A percentile compares a stretch with the other conserved stretches of the same genome.
Evolutionary conservation across 1,140 invertebrate genomes (phyloP).

Genomic region (Pogonomyrmex californicus): DNA sequence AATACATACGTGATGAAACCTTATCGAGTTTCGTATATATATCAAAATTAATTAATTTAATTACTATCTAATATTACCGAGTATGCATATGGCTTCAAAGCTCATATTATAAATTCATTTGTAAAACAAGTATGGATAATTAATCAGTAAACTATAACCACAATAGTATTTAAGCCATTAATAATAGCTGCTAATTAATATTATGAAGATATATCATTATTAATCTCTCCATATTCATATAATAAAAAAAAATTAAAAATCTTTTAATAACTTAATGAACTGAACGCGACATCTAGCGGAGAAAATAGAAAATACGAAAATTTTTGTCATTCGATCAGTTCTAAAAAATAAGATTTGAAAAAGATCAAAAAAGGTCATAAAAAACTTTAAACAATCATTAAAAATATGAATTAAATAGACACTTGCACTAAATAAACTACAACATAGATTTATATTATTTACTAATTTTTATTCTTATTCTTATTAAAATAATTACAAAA

Average conservation of each 20-base stretch:
- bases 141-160: constrained; percentile 24
- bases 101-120: constrained; percentile 44
- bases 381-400: neutral
- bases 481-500: neutral
- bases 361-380: neutral
- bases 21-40: neutral
- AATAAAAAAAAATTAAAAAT: neutral
- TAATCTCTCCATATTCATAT: neutral
- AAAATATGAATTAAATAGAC: neutral
- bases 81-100: constrained; percentile 17
- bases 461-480: constrained; percentile 8
- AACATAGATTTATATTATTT: neutral
- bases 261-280: neutral
- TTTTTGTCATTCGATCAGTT: neutral
- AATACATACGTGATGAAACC: constrained; percentile 34
- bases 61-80: constrained; percentile 53
- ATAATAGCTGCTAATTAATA: constrained; percentile 47
- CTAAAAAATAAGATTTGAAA: constrained; percentile 1
- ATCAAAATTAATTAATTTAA: constrained; percentile 57
- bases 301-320: neutral
- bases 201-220: neutral
- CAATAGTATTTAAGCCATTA: constrained; percentile 31
- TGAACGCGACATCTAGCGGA: constrained; percentile 29
- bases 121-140: constrained; percentile 33
- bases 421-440: neutral